phyloP scores from a whole-genome alignment of 1,140 invertebrate species.

The Atta texana region DNA sequence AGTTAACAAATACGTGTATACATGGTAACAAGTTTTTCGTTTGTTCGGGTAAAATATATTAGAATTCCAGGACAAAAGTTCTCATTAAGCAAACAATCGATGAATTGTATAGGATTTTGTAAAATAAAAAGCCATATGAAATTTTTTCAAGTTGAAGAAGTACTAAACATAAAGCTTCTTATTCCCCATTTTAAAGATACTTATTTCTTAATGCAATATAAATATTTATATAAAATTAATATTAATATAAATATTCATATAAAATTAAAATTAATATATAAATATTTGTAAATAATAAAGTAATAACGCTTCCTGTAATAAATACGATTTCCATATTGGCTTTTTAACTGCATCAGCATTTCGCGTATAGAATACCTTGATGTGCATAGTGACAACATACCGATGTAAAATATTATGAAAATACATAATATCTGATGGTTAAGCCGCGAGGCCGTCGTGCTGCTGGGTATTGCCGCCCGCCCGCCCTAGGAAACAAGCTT shows the following conservation, averaged over 20 bases:
- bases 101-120: not conserved
- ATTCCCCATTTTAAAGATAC: not conserved
- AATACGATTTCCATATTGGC: not conserved
- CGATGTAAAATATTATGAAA: constrained; percentile 80
- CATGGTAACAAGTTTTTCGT: not conserved
- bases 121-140: not conserved
- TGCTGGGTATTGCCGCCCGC: constrained; percentile 40
- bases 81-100: not conserved
- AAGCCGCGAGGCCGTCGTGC: constrained; percentile 65
- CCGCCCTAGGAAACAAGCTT: constrained; percentile 67
- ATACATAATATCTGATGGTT: constrained; percentile 79
- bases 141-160: not conserved
- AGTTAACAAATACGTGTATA: constrained; percentile 47
- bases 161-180: not conserved
- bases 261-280: not conserved
- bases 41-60: not conserved
- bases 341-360: constrained; percentile 5
- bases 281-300: not conserved
- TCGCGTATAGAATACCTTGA: constrained; percentile 1
- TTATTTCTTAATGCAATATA: not conserved
- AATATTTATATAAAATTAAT: too few relatives aligned
- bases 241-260: not conserved
- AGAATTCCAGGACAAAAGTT: not conserved
- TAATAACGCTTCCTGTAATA: not conserved
- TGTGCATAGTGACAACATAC: constrained; percentile 58